phyloP scores from a whole-genome alignment of 1,140 invertebrate genomes.

The Himalopsyche phryganea region DNA sequence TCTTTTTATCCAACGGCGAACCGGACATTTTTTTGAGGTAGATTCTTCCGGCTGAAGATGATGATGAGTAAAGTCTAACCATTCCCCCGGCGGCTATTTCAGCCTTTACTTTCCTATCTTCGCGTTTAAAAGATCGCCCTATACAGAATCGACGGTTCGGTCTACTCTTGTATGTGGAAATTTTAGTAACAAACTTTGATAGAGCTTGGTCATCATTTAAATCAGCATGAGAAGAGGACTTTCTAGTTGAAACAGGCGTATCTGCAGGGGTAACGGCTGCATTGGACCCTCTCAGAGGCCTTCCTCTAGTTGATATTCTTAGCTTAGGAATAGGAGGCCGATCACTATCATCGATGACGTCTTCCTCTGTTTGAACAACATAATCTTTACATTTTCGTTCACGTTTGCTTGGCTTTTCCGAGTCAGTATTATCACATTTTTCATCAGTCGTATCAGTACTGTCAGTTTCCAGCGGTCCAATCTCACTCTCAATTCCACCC shows the following conservation, averaged over 20 bases:
- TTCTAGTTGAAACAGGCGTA: neutral
- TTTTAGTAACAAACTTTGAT: constrained; percentile 14
- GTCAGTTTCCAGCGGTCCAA: constrained; percentile 46
- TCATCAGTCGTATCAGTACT: constrained; percentile 42
- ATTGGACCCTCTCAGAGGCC: constrained; percentile 43
- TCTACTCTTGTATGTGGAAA: constrained; percentile 28
- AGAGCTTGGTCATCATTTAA: neutral
- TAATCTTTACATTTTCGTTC: constrained; percentile 37
- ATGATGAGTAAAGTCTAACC: constrained; percentile 62
- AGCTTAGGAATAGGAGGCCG: constrained; percentile 51
- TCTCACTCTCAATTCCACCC: constrained; percentile 49
- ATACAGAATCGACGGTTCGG: constrained; percentile 59
- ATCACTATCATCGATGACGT: constrained; percentile 39
- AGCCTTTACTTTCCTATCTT: constrained; percentile 57
- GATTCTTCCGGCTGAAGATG: constrained; percentile 63
- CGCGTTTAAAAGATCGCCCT: constrained; percentile 49
- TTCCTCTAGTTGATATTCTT: constrained; percentile 48
- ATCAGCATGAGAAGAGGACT: neutral
- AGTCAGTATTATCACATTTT: constrained; percentile 33
- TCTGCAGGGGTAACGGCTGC: constrained; percentile 40
- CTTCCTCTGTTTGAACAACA: constrained; percentile 36
- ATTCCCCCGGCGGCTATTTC: constrained; percentile 64
- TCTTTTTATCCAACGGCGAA: constrained; percentile 60
- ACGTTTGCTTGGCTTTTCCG: constrained; percentile 27
- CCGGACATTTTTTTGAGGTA: constrained; percentile 72